Base-by-base conservation (phyloP, 1,140 invertebrate genomes). In the Spodoptera frugiperda region DNA sequence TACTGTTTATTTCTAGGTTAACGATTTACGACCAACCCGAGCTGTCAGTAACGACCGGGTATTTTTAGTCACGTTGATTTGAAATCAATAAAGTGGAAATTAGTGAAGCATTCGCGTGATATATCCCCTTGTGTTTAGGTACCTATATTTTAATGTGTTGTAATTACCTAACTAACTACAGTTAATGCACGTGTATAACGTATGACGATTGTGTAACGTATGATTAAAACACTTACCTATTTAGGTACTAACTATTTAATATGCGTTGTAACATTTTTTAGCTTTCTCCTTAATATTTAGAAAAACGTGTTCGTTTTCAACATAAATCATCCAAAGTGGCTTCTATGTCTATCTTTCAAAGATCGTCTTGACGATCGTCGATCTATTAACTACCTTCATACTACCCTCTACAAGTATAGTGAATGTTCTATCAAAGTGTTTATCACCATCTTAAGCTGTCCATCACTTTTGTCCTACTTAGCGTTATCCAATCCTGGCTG, bases 21-120 rank as follows among this genome's bases (percentile, higher is more conserved):
- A 71, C 68, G 68, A 73, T 49, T 57, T 25, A 48, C 21, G 54
- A 71, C n/a, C 39, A 57, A 70, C 57, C 33, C 57, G 25, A 48
- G 15, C 44, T 65, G 61, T 65, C 17, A 15, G 57, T 65, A 48
- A 21, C 6, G 61, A 48, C 44, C 44, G 14, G 15, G 57, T 72
- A 72, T 72, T 57, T 54, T 72, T 71, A 53, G 15, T n/a, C 12
- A 39, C n/a, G 54, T 14, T 54, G 12, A 73, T 73, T 73, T 49
- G 17, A 48, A 73, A 73, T 73, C 71, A 59, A 73, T 73, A 48
- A 61, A 61, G 55, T 59, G 39, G 46, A 44, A 57, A 73, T 73
- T 61, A 73, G 54, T 21, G 17, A 11, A 17, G 46, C 44, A 19
- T 73, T 51, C 33, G n/a, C 19, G 17, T 59, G 70, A 72, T 72